Evolutionary conservation across 2,113 vertebrate genomes (phyloP).

Genomic region (Sylvicapra grimmia): DNA sequence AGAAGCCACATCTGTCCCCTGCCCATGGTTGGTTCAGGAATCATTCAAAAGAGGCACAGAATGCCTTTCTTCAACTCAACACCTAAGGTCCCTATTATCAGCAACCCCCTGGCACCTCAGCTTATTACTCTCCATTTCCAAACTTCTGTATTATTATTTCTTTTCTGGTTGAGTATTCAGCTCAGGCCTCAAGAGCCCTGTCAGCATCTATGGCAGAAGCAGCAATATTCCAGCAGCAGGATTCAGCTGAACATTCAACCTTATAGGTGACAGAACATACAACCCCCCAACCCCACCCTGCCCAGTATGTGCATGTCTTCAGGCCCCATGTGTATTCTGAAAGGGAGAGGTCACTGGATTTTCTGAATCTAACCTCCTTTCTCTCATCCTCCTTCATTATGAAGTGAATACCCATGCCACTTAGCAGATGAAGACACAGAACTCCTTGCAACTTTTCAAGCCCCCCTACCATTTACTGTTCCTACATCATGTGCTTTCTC

Average conservation of each 20-base stretch:
- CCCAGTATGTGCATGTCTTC: neutral
- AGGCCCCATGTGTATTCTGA: neutral
- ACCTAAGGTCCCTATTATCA: neutral
- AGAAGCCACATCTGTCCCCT: neutral
- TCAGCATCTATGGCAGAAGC: neutral
- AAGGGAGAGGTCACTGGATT: neutral
- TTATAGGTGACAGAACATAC: neutral
- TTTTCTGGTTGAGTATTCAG: neutral
- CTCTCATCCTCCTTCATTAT: neutral
- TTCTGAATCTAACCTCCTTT: neutral
- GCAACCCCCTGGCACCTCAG: neutral
- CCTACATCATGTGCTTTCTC: neutral
- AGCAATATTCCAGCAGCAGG: neutral
- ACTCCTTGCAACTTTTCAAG: neutral
- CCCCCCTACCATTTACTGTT: fast-evolving
- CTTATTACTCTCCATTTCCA: neutral
- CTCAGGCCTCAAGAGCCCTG: neutral
- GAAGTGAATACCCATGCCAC: neutral
- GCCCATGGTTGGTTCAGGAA: neutral
- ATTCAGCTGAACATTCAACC: neutral
- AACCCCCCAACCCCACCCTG: fast-evolving
- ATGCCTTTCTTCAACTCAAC: neutral
- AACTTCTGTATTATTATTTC: neutral
- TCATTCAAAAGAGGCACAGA: neutral
- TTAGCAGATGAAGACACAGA: neutral